These are phyloP conservation scores for Drosophila austrosaltans DNA, from an alignment of 2,888 invertebrate species.

Conservation along the genomic window DNA sequence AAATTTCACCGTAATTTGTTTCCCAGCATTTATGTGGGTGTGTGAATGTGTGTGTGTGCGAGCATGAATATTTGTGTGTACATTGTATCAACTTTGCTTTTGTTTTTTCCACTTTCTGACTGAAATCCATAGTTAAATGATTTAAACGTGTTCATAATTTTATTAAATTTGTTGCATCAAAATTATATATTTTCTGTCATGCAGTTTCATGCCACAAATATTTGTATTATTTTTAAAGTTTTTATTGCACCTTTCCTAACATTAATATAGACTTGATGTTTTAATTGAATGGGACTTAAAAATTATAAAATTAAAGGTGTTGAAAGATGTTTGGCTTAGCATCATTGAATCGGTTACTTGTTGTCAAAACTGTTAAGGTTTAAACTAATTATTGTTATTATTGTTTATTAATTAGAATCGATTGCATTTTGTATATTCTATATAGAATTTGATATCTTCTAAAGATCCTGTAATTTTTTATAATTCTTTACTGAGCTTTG, in stretches of 20 bases:
- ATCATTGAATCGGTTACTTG: too few relatives aligned
- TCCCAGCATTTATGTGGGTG: conserved; percentile 32
- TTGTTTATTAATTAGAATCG: too few relatives aligned
- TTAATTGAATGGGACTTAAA: not conserved
- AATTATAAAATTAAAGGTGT: too few relatives aligned
- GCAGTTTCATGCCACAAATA: conserved; percentile 66
- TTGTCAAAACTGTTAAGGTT: too few relatives aligned
- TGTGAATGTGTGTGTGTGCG: conserved; percentile 24
- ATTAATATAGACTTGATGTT: not conserved
- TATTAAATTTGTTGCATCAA: conserved; percentile 60
- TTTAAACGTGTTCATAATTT: conserved; percentile 65
- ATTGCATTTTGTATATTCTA: too few relatives aligned
- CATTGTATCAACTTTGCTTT: conserved; percentile 51
- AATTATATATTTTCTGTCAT: conserved; percentile 51
- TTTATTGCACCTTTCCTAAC: conserved; percentile 45
- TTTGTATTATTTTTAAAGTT: conserved; percentile 65
- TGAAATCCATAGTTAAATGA: conserved; percentile 58
- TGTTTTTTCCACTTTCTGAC: conserved; percentile 54
- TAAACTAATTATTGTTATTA: too few relatives aligned
- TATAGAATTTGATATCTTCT: too few relatives aligned
- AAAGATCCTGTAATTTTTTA: too few relatives aligned
- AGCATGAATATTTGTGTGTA: conserved; percentile 25
- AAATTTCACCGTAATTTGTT: conserved; percentile 73
- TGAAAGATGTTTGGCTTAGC: too few relatives aligned
- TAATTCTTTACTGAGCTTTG: too few relatives aligned